Conservation (phyloP, 2,113 vertebrate species). For the Centropus unirufus region DNA sequence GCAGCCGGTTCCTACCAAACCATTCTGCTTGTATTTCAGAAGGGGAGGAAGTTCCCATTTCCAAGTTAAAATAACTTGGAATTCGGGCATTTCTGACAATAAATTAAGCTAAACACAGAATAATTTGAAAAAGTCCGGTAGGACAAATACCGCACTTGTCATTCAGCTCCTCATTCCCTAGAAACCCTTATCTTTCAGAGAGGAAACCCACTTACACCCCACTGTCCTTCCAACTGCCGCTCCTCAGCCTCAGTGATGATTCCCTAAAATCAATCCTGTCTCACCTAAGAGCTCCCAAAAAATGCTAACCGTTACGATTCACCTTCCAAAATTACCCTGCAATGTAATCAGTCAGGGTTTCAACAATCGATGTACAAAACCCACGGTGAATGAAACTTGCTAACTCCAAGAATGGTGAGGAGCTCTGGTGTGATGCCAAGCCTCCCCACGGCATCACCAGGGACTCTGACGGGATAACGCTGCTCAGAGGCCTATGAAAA, state of each 20-base stretch:
- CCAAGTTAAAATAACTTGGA: background rate
- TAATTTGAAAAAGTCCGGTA: background rate
- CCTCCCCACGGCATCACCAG: background rate
- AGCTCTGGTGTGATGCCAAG: background rate
- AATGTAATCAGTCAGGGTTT: background rate
- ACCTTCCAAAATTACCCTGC: background rate
- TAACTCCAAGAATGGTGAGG: background rate
- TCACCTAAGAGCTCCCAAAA: background rate
- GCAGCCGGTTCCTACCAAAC: background rate
- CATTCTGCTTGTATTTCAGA: background rate
- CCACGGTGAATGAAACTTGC: background rate
- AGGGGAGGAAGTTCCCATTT: background rate
- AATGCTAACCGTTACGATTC: background rate
- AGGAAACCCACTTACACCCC: background rate
- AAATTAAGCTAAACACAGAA: background rate
- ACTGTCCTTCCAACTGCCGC: background rate
- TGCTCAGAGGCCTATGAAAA: rapidly evolving
- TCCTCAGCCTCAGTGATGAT: background rate
- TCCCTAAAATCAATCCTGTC: background rate
- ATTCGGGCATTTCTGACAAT: background rate
- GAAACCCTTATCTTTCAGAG: background rate
- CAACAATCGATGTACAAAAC: background rate
- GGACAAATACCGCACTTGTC: background rate
- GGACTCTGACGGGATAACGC: background rate
- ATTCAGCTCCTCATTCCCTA: background rate